These are phyloP conservation scores for Seladonia tumulorum DNA, from an alignment of 2,888 invertebrate genomes.

Conservation along the genomic window DNA sequence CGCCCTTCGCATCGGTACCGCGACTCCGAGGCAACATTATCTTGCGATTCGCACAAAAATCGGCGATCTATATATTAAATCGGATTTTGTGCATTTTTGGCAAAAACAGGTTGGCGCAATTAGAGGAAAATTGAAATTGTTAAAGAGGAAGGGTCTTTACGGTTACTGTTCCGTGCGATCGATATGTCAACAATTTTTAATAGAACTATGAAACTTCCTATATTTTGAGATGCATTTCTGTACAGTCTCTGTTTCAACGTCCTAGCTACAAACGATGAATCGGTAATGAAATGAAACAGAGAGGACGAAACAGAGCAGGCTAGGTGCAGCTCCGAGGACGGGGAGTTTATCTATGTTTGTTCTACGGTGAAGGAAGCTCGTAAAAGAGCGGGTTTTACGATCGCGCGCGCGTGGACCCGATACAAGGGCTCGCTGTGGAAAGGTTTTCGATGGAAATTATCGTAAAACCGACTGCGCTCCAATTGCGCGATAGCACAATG, in stretches of 20 bases:
- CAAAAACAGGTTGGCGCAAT: not conserved
- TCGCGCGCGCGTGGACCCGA: not conserved
- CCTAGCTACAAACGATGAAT: constrained; percentile 23
- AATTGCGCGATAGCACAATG: constrained; percentile 19
- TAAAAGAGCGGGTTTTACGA: constrained; percentile 38
- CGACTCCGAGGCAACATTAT: not conserved
- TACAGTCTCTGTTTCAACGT: not conserved
- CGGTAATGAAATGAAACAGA: constrained; percentile 15
- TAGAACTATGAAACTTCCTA: not conserved
- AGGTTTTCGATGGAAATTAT: constrained; percentile 41
- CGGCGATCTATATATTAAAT: not conserved
- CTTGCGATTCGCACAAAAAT: too few relatives aligned
- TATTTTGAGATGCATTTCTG: not conserved
- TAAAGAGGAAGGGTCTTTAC: too few relatives aligned
- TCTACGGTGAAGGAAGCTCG: constrained; percentile 46
- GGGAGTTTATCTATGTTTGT: constrained; percentile 50
- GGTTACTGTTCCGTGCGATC: too few relatives aligned
- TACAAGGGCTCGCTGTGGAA: constrained; percentile 3
- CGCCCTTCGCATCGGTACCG: not conserved
- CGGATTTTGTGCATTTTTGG: not conserved
- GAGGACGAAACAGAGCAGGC: constrained; percentile 4
- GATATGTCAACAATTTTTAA: too few relatives aligned
- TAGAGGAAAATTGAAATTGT: too few relatives aligned
- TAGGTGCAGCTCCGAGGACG: not conserved
- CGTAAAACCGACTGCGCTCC: constrained; percentile 48